Evolutionary conservation across 2,888 invertebrate genomes (phyloP).

Genomic region (Augochlorella aurata): DNA sequence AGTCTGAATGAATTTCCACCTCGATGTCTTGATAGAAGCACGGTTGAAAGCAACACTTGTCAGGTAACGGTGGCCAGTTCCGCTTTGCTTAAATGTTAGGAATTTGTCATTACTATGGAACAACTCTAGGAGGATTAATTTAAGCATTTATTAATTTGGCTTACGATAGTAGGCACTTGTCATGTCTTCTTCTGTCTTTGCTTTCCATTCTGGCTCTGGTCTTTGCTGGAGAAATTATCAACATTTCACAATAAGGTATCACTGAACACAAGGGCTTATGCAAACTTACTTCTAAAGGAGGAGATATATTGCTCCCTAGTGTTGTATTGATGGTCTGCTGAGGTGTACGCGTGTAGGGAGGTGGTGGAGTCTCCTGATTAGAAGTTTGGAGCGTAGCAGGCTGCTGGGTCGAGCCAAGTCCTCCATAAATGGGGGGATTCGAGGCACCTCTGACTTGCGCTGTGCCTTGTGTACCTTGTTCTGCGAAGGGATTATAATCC

Average conservation of each 20-base stretch:
- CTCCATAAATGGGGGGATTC: slow-evolving; percentile 82
- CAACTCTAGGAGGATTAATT: background rate
- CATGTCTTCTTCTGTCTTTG: slow-evolving; percentile 80
- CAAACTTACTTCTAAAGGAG: slow-evolving; percentile 72
- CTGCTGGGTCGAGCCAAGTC: slow-evolving; percentile 82
- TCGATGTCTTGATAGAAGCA: slow-evolving; percentile 99
- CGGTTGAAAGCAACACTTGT: slow-evolving; percentile 95
- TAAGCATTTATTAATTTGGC: slow-evolving; percentile 31
- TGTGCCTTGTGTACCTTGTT: slow-evolving; percentile 85
- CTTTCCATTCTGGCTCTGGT: slow-evolving; percentile 96
- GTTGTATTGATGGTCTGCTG: slow-evolving; percentile 83
- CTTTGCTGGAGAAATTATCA: slow-evolving; percentile 84
- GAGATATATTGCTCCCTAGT: slow-evolving; percentile 72
- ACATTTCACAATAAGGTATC: slow-evolving; percentile 2
- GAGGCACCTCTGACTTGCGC: slow-evolving; percentile 82
- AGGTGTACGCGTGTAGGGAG: slow-evolving; percentile 86
- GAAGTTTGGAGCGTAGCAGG: slow-evolving; percentile 93
- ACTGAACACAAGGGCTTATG: background rate
- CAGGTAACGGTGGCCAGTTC: slow-evolving; percentile 99
- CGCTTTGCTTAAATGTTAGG: slow-evolving; percentile 84
- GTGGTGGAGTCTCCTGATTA: slow-evolving; percentile 83
- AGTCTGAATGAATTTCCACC: slow-evolving; percentile 98
- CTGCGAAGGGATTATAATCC: slow-evolving; percentile 97
- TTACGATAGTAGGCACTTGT: slow-evolving; percentile 83
- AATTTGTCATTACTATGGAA: slow-evolving; percentile 21